Base-by-base conservation (phyloP, 1,140 invertebrate species). In the Drosophila arawakana region DNA sequence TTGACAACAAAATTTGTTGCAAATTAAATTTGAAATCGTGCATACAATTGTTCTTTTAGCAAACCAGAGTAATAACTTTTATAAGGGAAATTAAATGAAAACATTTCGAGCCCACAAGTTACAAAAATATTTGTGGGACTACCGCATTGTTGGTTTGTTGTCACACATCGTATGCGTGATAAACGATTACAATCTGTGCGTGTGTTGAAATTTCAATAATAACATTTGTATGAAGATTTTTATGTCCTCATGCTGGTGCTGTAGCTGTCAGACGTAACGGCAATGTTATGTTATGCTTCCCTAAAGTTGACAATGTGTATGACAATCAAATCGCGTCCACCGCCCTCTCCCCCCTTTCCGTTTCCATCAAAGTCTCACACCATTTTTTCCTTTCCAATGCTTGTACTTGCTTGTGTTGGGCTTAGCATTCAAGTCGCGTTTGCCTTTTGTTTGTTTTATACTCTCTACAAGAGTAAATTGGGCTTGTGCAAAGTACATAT, bases 221-320 rank as follows among this genome's bases (percentile, higher is more conserved):
- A 86, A 86, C 83, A 88, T 86, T 86, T 86, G 83, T 88, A 86
- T 86, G 80, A 86, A 86, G 80, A 79, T 86, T 83, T 86, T 86
- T 88, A 88, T 86, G 80, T 62, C 58, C 55, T 43, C 49, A 41
- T 49, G 78, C 54, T 46, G 73, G 50, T 75, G 47, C 18, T 18
- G 18, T 2, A 1, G 18, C 8, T 68, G 49, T 37, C 35, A 57
- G 61, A 4, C 25, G 1, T 30, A 30, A 30, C 25, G 25, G 25
- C 3, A 30, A 30, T 30, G 3, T 30, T 30, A 3, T 30, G 25
- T 3, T 30, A 30, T 30, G 25, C 25, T 30, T 30, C 65, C 74
- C 81, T 77, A 65, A 52, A 78, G 73, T 68, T 88, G 69, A 88
- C 80, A 88, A 88, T 86, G 83, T 88, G 83, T 66, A 77, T 83